Conservation (phyloP, 2,113 vertebrate genomes). For the Ondatra zibethicus region DNA sequence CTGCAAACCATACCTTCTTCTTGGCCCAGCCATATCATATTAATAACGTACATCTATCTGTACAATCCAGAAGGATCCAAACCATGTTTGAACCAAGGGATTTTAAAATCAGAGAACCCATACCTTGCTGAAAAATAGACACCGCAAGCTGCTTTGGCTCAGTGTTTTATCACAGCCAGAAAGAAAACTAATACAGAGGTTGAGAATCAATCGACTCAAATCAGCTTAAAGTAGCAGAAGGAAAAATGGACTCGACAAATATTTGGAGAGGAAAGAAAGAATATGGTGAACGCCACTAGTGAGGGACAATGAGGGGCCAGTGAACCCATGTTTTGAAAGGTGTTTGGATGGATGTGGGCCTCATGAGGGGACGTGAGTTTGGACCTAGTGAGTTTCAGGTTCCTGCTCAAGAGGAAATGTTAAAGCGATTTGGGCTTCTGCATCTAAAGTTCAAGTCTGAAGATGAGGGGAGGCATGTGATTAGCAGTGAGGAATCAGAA, state of each 20-base stretch:
- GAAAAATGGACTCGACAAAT: not conserved
- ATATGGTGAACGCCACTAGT: not conserved
- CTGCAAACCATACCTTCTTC: not conserved
- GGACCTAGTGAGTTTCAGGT: not conserved
- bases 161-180: not conserved
- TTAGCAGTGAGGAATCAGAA: not conserved
- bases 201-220: not conserved
- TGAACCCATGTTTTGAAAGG: not conserved
- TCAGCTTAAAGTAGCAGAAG: not conserved
- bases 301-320: not conserved
- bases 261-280: not conserved
- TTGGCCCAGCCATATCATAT: not conserved
- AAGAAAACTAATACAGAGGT: not conserved
- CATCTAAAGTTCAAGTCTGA: not conserved
- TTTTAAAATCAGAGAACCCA: not conserved
- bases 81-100: not conserved
- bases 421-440: conserved; percentile 12
- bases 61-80: not conserved
- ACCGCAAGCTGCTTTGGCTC: not conserved
- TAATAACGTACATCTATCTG: not conserved
- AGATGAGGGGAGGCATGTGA: not conserved
- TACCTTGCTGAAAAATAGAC: not conserved
- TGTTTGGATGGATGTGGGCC: not conserved
- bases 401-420: not conserved
- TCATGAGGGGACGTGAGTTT: not conserved